Conservation (phyloP, 1,140 invertebrate genomes). For the Bombus pascuorum region DNA sequence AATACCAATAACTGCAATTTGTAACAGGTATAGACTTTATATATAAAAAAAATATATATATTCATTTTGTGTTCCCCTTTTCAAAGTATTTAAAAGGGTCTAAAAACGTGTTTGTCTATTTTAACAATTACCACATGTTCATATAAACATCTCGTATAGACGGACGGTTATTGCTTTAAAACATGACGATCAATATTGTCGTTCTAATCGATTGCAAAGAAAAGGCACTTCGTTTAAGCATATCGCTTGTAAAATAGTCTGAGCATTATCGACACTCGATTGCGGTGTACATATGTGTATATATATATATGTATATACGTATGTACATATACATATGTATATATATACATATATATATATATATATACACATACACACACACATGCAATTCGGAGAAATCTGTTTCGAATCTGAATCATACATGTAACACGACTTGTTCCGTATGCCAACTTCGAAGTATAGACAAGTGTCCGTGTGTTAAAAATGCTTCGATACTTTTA, state of each 20-base stretch:
- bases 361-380: constrained; percentile 9
- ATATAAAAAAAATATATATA: constrained; percentile 77
- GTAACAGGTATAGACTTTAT: constrained; percentile 81
- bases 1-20: constrained; percentile 76
- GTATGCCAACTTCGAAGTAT: constrained; percentile 53
- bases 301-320: neutral
- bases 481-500: constrained; percentile 60
- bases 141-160: constrained; percentile 78
- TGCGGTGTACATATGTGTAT: constrained; percentile 30
- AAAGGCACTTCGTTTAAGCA: constrained; percentile 72
- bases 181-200: constrained; percentile 67
- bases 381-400: constrained; percentile 46
- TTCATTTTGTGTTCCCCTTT: constrained; percentile 60
- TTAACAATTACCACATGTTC: constrained; percentile 75
- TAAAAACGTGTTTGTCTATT: constrained; percentile 68
- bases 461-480: constrained; percentile 50
- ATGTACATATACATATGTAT: neutral
- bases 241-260: constrained; percentile 64
- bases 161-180: constrained; percentile 79
- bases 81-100: constrained; percentile 56
- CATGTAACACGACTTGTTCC: constrained; percentile 48
- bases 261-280: constrained; percentile 52
- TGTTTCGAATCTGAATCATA: constrained; percentile 50
- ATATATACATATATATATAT: neutral
- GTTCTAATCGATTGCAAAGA: constrained; percentile 68